phyloP scores from a whole-genome alignment of 2,888 invertebrate genomes.

The Empis livida region DNA sequence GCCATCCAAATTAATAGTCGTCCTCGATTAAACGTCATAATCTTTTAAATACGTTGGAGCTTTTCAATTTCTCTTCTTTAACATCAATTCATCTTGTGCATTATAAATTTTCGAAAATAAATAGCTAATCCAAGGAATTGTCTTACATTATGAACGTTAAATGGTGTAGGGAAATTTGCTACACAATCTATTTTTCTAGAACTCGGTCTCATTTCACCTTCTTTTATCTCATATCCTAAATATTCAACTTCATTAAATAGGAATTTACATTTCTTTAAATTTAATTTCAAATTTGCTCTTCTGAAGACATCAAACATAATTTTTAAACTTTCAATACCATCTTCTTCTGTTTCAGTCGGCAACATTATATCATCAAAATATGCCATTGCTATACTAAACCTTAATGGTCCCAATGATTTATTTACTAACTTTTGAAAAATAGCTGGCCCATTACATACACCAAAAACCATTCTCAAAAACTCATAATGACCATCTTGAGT shows the following conservation, averaged over 20 bases:
- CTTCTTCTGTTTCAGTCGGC: constrained; percentile 5
- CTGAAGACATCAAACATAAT: background rate
- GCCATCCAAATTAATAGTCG: no score
- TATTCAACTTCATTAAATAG: constrained; percentile 13
- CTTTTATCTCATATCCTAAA: constrained; percentile 12
- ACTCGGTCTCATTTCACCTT: constrained; percentile 10
- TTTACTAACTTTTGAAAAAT: constrained; percentile 19
- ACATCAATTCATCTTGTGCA: no score
- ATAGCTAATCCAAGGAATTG: constrained; percentile 24
- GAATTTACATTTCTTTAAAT: constrained; percentile 13
- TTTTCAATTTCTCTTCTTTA: no score
- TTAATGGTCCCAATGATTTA: constrained; percentile 3
- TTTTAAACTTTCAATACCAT: background rate
- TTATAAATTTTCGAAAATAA: constrained; percentile 26
- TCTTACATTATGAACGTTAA: constrained; percentile 16
- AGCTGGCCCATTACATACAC: constrained; percentile 19
- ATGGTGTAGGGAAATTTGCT: constrained; percentile 9
- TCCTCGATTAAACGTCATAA: no score
- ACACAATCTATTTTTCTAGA: constrained; percentile 9
- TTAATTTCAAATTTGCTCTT: constrained; percentile 4
- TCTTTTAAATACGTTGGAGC: no score
- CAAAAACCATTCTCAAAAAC: constrained; percentile 19
- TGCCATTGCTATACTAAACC: constrained; percentile 9
- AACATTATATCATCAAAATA: constrained; percentile 19
- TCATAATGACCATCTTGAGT: background rate